phyloP scores from a whole-genome alignment of 2,113 vertebrate species.

The Spea multiplicata region DNA sequence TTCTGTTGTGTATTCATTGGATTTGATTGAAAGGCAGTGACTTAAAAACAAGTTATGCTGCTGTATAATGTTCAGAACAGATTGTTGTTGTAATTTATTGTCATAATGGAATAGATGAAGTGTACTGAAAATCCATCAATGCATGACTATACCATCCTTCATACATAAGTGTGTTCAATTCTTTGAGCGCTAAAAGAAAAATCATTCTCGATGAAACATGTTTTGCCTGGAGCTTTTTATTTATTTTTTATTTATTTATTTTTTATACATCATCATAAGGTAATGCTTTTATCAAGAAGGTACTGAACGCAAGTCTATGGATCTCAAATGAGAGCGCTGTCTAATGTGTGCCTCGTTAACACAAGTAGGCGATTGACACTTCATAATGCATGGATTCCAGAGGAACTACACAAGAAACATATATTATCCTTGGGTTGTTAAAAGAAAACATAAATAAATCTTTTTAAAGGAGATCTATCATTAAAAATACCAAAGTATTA shows the following conservation, averaged over 20 bases:
- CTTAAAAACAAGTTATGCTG: constrained; percentile 26
- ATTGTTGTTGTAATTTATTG: constrained; percentile 39
- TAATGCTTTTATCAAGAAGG: constrained; percentile 15
- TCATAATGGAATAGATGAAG: constrained; percentile 36
- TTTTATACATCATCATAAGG: constrained; percentile 1
- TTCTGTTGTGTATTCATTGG: constrained; percentile 7
- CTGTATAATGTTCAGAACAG: constrained; percentile 34
- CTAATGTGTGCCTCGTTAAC: not conserved
- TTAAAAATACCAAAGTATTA: too few species aligned
- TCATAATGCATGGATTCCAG: too few species aligned
- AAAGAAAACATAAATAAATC: too few species aligned
- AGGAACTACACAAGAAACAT: too few species aligned
- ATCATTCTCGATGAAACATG: constrained; percentile 14
- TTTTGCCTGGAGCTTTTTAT: constrained; percentile 19
- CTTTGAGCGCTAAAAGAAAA: not conserved
- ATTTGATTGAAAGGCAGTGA: constrained; percentile 19
- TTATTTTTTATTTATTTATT: too few species aligned
- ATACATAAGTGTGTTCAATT: constrained; percentile 13
- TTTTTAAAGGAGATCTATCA: too few species aligned
- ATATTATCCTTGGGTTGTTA: too few species aligned
- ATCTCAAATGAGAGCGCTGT: not conserved
- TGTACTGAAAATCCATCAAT: constrained; percentile 21
- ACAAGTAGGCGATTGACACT: too few species aligned
- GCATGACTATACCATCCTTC: constrained; percentile 1
- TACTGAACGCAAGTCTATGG: not conserved